Percentiles rank a stretch among this genome's conserved stretches.
These are phyloP conservation scores for Eudyptes chrysolophus DNA, from an alignment of 2,113 vertebrate genomes.

Conservation along the genomic window DNA sequence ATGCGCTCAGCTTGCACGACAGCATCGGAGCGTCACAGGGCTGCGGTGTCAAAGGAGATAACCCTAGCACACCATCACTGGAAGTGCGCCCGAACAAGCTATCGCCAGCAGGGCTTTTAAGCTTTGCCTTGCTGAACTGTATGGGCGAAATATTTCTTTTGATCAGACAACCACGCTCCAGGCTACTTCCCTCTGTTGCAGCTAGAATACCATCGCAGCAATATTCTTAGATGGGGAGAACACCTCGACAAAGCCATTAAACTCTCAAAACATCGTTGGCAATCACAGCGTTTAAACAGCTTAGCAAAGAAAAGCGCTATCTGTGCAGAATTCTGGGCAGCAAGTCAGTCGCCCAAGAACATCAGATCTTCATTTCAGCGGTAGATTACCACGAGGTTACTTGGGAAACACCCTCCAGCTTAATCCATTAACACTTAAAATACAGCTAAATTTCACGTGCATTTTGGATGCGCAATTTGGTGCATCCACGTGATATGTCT, in stretches of 20 bases:
- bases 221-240: neutral
- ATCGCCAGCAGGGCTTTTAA: neutral
- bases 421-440: neutral
- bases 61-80: neutral
- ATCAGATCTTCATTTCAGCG: neutral
- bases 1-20: neutral
- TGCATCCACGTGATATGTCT: accelerated
- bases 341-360: neutral
- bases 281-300: neutral
- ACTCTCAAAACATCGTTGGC: neutral
- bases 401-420: neutral
- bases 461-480: neutral
- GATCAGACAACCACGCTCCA: neutral
- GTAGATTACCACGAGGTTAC: neutral
- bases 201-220: accelerated
- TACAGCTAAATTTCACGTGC: accelerated
- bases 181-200: neutral
- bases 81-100: neutral
- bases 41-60: neutral
- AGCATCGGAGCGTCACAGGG: neutral
- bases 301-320: neutral
- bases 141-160: neutral
- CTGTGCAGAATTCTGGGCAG: neutral
- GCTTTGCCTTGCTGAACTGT: neutral
- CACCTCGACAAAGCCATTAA: neutral